A percentile compares a stretch with the other conserved stretches of the same genome.
Conservation (phyloP, 2,888 invertebrate genomes). For the Ennomos erosarius region DNA sequence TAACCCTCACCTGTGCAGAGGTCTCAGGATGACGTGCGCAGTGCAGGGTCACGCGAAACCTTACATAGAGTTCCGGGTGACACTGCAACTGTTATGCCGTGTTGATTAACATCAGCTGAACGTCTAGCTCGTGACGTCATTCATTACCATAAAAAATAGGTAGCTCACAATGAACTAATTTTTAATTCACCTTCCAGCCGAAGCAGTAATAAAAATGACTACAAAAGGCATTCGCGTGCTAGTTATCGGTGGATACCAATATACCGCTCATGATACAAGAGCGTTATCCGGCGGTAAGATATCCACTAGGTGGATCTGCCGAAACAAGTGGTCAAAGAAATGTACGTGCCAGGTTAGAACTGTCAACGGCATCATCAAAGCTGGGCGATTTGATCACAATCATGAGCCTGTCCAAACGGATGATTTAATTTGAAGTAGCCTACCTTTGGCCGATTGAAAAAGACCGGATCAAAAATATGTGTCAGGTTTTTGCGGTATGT, state of each 20-base stretch:
- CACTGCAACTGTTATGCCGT: no score
- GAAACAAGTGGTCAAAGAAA: background rate
- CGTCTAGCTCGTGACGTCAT: background rate
- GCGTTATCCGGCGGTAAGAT: background rate
- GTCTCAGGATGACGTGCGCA: no score
- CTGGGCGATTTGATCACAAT: background rate
- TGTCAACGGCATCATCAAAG: background rate
- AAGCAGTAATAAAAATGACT: conserved; percentile 4
- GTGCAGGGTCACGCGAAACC: no score
- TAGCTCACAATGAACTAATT: background rate
- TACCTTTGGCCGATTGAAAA: no score
- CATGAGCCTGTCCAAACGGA: background rate
- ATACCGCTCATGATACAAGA: background rate
- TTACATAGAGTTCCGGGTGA: no score
- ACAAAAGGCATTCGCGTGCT: conserved; percentile 2
- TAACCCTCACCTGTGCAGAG: no score
- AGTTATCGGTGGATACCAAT: background rate
- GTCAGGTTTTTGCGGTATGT: no score
- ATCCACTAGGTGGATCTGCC: conserved; percentile 1
- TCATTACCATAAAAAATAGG: background rate
- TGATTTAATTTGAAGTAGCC: no score
- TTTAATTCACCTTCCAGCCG: background rate
- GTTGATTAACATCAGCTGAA: no score
- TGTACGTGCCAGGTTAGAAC: conserved; percentile 1
- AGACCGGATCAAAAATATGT: no score